Evolutionary conservation across 2,797 vertebrate species (phyloP).

Genomic region (Micrastur ruficollis): DNA sequence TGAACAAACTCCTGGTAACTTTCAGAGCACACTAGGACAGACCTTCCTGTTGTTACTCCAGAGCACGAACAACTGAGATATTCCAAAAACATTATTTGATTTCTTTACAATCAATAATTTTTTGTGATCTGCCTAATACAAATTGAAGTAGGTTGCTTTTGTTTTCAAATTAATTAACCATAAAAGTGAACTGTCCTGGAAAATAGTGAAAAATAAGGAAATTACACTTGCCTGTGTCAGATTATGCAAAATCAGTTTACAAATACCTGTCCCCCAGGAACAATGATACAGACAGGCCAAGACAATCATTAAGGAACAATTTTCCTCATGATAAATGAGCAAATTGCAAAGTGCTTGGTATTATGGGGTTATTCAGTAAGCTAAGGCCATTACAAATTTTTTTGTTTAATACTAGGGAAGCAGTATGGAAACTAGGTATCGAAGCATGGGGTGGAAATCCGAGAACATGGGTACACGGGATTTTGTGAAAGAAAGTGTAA

Average conservation of each 20-base stretch:
- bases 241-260: background rate
- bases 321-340: background rate
- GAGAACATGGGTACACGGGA: conserved; percentile 27
- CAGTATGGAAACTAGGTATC: background rate
- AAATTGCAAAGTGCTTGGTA: background rate
- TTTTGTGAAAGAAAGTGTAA: conserved; percentile 47
- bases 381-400: background rate
- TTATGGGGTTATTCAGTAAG: background rate
- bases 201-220: background rate
- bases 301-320: background rate
- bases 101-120: background rate
- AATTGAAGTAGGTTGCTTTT: background rate
- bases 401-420: background rate
- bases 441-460: background rate
- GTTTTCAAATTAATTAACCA: background rate
- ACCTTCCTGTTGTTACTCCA: background rate
- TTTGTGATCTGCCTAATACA: background rate
- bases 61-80: background rate
- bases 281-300: background rate
- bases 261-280: background rate
- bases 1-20: background rate
- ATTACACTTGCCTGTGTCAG: background rate
- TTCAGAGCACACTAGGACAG: background rate
- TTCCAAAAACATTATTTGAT: background rate
- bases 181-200: background rate